Evolutionary conservation across 1,140 invertebrate genomes (phyloP).

Genomic region (Stratiolaelaps scimitus): DNA sequence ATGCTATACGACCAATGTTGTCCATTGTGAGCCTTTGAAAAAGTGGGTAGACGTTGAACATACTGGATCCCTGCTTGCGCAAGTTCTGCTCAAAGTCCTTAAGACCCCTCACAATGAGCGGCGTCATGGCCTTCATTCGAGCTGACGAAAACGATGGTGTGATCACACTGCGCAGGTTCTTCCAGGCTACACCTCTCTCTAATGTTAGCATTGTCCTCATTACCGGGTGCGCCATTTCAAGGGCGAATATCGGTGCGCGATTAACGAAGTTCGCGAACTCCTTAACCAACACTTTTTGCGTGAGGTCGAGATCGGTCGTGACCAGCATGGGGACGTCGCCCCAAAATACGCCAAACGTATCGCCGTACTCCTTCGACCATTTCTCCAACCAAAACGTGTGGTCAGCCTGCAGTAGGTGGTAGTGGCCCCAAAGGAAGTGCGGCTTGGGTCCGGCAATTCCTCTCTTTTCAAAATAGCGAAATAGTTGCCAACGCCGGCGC

Average conservation of each 20-base stretch:
- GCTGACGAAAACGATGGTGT: neutral
- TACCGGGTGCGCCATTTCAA: neutral
- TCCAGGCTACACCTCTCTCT: neutral
- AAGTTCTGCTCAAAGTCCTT: neutral
- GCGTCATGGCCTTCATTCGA: conserved; percentile 2
- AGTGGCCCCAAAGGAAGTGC: too few relatives aligned
- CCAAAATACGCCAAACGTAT: conserved; percentile 5
- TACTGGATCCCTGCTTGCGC: neutral
- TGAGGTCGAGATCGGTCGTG: conserved; percentile 1
- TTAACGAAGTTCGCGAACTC: conserved; percentile 2
- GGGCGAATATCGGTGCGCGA: too few relatives aligned
- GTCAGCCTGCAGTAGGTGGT: neutral
- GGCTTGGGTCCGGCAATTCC: neutral
- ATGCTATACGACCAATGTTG: neutral
- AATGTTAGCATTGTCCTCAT: neutral
- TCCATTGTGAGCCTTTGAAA: neutral
- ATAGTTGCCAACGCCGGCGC: neutral
- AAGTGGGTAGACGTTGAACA: conserved; percentile 6
- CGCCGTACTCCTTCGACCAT: conserved; percentile 14
- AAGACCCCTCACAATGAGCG: neutral
- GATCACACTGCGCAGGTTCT: neutral
- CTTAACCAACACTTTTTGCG: neutral
- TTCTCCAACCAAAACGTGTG: neutral
- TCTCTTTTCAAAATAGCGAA: neutral
- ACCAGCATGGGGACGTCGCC: neutral